A percentile compares a stretch with the other conserved stretches of the same genome.
phyloP scores from a whole-genome alignment of 2,888 invertebrate species.

The Rotaria magnacalcarata region DNA sequence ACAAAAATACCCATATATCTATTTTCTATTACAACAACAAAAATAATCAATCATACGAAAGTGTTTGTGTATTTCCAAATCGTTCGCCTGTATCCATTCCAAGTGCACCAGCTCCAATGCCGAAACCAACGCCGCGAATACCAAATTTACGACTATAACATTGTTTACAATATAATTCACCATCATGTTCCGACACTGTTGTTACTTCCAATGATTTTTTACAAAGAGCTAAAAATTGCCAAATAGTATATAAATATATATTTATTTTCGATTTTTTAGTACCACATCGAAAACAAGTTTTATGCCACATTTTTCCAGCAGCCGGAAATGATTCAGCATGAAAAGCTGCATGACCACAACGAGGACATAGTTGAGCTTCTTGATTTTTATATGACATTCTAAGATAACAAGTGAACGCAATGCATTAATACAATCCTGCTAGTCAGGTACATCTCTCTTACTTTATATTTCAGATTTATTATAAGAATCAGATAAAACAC shows the following conservation, averaged over 20 bases:
- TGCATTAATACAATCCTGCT: too few species aligned
- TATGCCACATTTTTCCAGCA: conserved; percentile 23
- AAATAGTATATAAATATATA: too few species aligned
- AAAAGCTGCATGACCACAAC: background rate
- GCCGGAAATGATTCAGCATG: conserved; percentile 18
- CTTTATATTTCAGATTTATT: background rate
- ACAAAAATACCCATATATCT: background rate
- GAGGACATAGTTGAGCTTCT: background rate
- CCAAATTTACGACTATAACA: conserved; percentile 66
- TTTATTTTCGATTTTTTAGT: too few species aligned
- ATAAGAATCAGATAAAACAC: background rate
- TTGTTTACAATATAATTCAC: conserved; percentile 84
- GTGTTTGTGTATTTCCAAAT: conserved; percentile 38
- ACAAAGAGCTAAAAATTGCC: conserved; percentile 30
- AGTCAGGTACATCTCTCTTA: background rate
- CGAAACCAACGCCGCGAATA: conserved; percentile 44
- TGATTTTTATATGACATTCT: background rate
- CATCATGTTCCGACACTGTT: conserved; percentile 75
- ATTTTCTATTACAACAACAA: background rate
- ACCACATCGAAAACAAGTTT: conserved; percentile 23
- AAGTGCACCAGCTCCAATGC: conserved; percentile 43
- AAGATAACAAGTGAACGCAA: background rate
- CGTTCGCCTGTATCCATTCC: conserved; percentile 44
- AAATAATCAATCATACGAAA: background rate
- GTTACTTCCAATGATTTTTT: conserved; percentile 44